These are phyloP conservation scores for Lepidurus couesii DNA, from an alignment of 1,140 invertebrate species.

Conservation along the genomic window DNA sequence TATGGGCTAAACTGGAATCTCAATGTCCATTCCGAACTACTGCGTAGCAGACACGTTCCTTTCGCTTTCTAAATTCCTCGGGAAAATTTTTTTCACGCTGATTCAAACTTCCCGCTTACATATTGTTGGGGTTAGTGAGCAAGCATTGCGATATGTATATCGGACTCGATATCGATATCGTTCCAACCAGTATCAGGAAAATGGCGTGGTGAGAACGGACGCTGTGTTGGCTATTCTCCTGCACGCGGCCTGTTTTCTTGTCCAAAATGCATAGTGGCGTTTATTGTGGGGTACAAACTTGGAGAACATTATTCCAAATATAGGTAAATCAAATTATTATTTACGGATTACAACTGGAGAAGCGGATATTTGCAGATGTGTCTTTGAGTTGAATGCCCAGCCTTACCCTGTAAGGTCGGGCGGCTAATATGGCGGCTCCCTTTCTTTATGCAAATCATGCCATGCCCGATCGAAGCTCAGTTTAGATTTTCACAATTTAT, in stretches of 20 bases:
- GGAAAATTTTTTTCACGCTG: neutral
- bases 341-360: neutral
- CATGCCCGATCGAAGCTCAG: neutral
- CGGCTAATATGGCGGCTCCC: neutral
- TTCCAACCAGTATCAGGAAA: neutral
- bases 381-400: neutral
- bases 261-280: slow-evolving; percentile 18
- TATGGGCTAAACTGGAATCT: neutral
- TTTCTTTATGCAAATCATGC: neutral
- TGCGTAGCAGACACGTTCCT: neutral
- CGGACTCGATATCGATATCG: neutral
- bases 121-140: neutral
- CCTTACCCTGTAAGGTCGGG: slow-evolving; percentile 1
- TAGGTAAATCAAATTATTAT: slow-evolving; percentile 19
- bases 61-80: neutral
- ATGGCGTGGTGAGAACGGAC: slow-evolving; percentile 11
- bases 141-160: neutral
- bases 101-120: neutral
- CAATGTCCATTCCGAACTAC: neutral
- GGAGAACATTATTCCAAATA: slow-evolving; percentile 20
- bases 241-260: neutral
- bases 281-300: slow-evolving; percentile 15
- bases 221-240: slow-evolving; percentile 7
- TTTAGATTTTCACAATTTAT: neutral
- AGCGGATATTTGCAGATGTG: neutral